Evolutionary conservation across 1,140 invertebrate species (phyloP).

Genomic region (Bombus pyrosoma): DNA sequence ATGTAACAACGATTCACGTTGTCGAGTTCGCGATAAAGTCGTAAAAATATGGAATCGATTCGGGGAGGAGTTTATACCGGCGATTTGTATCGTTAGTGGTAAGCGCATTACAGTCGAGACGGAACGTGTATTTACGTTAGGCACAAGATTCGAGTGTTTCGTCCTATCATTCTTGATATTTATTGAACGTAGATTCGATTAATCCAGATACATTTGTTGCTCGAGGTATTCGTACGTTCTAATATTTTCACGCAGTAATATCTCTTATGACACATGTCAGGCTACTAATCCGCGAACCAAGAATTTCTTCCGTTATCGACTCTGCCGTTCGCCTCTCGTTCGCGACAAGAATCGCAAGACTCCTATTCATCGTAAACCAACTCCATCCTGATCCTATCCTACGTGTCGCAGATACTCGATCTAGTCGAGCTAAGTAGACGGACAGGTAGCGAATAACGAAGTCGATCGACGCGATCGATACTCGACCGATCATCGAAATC

Average conservation of each 20-base stretch:
- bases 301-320: background rate
- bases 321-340: slow-evolving; percentile 1
- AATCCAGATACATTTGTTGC: background rate
- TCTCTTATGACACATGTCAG: background rate
- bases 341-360: slow-evolving; percentile 34
- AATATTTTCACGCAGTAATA: background rate
- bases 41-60: slow-evolving; percentile 15
- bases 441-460: slow-evolving; percentile 40
- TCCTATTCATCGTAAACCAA: background rate
- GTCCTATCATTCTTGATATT: background rate
- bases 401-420: background rate
- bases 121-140: too few relatives aligned
- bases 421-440: background rate
- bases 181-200: background rate
- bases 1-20: background rate
- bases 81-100: background rate
- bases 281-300: background rate
- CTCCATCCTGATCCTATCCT: background rate
- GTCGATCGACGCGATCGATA: background rate
- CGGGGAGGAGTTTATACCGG: background rate
- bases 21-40: background rate
- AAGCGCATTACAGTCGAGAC: background rate
- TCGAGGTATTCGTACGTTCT: background rate
- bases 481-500: slow-evolving; percentile 33
- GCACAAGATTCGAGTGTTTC: too few relatives aligned